Evolutionary conservation across 2,113 vertebrate species (phyloP), one percentile per base, ranked within the genome.

Genomic region (Pyxicephalus adspersus): DNA sequence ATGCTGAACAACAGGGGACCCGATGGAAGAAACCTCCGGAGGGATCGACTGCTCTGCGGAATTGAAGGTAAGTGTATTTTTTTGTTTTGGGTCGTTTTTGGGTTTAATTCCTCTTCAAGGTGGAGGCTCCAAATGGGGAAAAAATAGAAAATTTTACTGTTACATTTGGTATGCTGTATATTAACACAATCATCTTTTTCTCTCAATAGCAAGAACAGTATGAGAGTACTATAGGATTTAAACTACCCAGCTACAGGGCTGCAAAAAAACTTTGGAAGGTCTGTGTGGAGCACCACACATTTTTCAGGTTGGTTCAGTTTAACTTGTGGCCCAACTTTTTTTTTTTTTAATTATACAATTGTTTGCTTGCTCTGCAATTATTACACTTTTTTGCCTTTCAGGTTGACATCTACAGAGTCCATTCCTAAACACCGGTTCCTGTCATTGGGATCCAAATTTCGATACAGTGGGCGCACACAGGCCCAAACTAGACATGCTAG

Each of bases 181-280:
- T 45, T 45, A 45, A 45, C 38, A 45, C 2, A 13, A 13, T n/a
- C n/a, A n/a, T 23, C 22, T 61, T 61, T 13, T 11, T 61, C 25
- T 61, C 25, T 7, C 25, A 34, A 15, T 60, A 99, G 96, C 94
- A 96, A 85, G 98, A 99, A 65, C 96, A 96, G 25, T 99, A 96
- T 55, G 98, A 99, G 90, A 98, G 96, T 83, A 96, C 96, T 20
- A 99, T 99, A 68, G 98, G 98, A 22, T 99, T 99, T 91, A 99
- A 98, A 86, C 93, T 99, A 83, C 96, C 97, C 22, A 99, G 95
- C 87, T 99, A 99, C 86, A 94, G 95, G 83, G 96, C 97, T 15
- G 94, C 97, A n/a, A 99, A 99, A 88, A 98, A 96, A 88, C 89
- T 99, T 82, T 99, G 98, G 98, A 99, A 99, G 88, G 98, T 99